phyloP scores from a whole-genome alignment of 2,797 vertebrate genomes.

The Thamnophis elegans region DNA sequence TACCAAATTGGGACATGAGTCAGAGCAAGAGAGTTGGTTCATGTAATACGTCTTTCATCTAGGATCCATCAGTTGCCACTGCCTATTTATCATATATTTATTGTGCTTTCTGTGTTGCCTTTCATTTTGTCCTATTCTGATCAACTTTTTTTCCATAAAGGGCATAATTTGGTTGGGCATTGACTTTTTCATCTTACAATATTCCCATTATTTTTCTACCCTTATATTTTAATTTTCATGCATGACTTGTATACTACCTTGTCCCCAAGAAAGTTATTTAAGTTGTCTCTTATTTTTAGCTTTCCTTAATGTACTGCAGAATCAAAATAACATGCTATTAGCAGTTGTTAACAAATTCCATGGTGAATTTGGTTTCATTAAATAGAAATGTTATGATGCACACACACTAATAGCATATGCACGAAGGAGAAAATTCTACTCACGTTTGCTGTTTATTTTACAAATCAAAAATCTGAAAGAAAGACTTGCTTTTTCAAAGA shows the following conservation, averaged over 20 bases:
- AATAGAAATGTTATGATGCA: background rate
- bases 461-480: background rate
- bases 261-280: background rate
- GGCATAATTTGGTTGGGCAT: background rate
- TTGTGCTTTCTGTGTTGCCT: background rate
- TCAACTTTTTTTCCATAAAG: background rate
- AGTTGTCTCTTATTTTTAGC: background rate
- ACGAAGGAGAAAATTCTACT: background rate
- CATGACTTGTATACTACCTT: background rate
- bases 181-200: background rate
- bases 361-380: background rate
- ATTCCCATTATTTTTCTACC: background rate
- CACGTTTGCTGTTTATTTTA: background rate
- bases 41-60: background rate
- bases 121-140: background rate
- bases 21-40: background rate
- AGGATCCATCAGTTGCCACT: background rate
- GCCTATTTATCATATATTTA: background rate
- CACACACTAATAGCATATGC: background rate
- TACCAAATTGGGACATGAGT: background rate
- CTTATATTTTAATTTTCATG: background rate
- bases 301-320: background rate
- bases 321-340: background rate
- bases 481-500: background rate
- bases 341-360: slow-evolving; percentile 1